phyloP scores from a whole-genome alignment of 2,113 vertebrate species.

The Phoenicopterus ruber region DNA sequence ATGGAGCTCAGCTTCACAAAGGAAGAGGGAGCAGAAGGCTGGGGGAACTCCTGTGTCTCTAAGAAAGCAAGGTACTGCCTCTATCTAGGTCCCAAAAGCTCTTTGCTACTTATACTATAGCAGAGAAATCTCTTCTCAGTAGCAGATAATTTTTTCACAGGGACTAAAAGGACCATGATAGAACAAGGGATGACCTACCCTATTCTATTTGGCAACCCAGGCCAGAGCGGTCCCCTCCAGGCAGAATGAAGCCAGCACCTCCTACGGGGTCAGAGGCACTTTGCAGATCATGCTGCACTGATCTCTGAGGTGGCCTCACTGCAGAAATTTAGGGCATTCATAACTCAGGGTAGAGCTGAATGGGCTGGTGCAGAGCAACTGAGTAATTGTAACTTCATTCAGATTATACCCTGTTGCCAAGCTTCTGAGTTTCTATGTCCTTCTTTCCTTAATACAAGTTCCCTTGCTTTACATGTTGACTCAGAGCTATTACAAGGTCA shows the following conservation, averaged over 20 bases:
- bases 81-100: not conserved
- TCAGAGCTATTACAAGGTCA: not conserved
- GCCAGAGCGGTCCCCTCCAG: not conserved
- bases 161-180: not conserved
- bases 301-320: not conserved
- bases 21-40: not conserved
- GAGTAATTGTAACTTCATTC: not conserved
- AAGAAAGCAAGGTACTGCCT: not conserved
- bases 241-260: not conserved
- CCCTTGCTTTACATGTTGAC: not conserved
- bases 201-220: not conserved
- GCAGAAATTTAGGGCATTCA: not conserved
- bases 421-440: not conserved
- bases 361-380: not conserved
- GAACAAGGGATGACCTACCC: not conserved
- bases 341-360: not conserved
- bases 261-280: not conserved
- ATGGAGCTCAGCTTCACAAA: not conserved
- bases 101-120: not conserved
- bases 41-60: rapidly evolving
- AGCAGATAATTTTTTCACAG: not conserved
- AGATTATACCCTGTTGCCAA: not conserved
- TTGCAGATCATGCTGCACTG: not conserved
- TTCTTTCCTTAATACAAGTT: not conserved
- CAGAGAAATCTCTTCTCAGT: not conserved